Evolutionary conservation across 2,113 vertebrate species (phyloP), one percentile per base, ranked within the genome.

Genomic region (Thunnus thynnus): DNA sequence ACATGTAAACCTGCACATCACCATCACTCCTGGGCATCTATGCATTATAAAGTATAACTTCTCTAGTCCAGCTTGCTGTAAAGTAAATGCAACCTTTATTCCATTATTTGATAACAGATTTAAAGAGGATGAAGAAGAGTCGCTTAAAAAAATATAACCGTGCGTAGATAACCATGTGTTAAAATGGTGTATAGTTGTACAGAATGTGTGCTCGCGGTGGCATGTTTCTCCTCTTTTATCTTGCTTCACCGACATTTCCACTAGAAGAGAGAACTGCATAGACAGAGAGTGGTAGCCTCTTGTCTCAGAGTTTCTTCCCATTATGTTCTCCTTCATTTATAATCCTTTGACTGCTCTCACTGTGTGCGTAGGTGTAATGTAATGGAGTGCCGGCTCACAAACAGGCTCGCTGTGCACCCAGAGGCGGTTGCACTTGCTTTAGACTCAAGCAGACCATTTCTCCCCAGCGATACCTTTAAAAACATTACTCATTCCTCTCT

Each of bases 341-440:
- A 92, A 91, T 89, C 89, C 82, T 85, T 54, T 78, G 87, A 87
- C 78, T 83, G 82, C 86, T 88, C 61, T 76, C 67, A 14, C 84
- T 82, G 81, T 75, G 90, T 69, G 89, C 65, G 91, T 91, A 85
- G 88, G 91, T 90, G 89, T 82, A 83, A 87, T 83, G 86, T 78
- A 83, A 78, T 84, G 76, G 86, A 85, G 88, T 50, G 11, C 76
- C 27, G 25, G 64, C 83, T 61, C 86, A 86, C 83, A 83, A 89
- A 86, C 81, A 56, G 66, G 61, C 81, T 80, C 69, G 11, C 77
- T 76, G 69, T 32, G 51, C 73, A 70, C 70, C 90, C 89, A 77
- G 85, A 87, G 88, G 89, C 78, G 1, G 54, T 70, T 75, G 54
- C 62, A 69, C 75, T 78, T 41, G 61, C 80, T 88, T 85, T 71